Evolutionary conservation across 2,888 invertebrate species (phyloP).

Genomic region (Vannuccia rotundouncinata): DNA sequence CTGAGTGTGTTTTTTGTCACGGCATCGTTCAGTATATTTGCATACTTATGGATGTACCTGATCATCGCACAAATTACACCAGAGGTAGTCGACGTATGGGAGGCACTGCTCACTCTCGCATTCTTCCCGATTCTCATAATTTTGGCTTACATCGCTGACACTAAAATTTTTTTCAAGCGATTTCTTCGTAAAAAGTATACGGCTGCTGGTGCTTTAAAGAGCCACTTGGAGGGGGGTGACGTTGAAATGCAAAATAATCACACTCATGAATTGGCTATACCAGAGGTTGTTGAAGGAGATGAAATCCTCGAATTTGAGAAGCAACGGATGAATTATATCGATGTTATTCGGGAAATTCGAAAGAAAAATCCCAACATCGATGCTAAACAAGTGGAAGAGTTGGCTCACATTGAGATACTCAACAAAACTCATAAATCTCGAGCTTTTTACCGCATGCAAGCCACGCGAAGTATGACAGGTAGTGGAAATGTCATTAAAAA

Average conservation of each 20-base stretch:
- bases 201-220: not conserved
- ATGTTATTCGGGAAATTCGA: slow-evolving; percentile 77
- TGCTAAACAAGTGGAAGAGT: slow-evolving; percentile 77
- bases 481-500: slow-evolving; percentile 70
- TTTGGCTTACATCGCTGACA: slow-evolving; percentile 86
- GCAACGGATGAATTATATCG: slow-evolving; percentile 83
- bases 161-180: slow-evolving; percentile 55
- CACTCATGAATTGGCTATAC: not conserved
- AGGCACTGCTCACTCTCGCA: slow-evolving; percentile 79
- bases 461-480: slow-evolving; percentile 87
- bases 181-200: slow-evolving; percentile 42
- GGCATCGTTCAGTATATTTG: slow-evolving; percentile 87
- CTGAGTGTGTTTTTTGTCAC: slow-evolving; percentile 89
- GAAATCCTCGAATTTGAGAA: slow-evolving; percentile 69
- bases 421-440: slow-evolving; percentile 87
- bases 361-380: slow-evolving; percentile 83
- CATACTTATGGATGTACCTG: slow-evolving; percentile 89
- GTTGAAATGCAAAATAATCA: slow-evolving; percentile 16
- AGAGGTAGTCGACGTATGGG: slow-evolving; percentile 83
- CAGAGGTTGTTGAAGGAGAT: not conserved
- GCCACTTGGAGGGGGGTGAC: not conserved
- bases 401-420: slow-evolving; percentile 77
- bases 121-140: slow-evolving; percentile 88
- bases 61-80: slow-evolving; percentile 79
- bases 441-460: slow-evolving; percentile 67